A percentile compares a stretch with the other conserved stretches of the same genome.
These are phyloP conservation scores for Synanceia verrucosa DNA, from an alignment of 2,797 vertebrate genomes.

Conservation along the genomic window DNA sequence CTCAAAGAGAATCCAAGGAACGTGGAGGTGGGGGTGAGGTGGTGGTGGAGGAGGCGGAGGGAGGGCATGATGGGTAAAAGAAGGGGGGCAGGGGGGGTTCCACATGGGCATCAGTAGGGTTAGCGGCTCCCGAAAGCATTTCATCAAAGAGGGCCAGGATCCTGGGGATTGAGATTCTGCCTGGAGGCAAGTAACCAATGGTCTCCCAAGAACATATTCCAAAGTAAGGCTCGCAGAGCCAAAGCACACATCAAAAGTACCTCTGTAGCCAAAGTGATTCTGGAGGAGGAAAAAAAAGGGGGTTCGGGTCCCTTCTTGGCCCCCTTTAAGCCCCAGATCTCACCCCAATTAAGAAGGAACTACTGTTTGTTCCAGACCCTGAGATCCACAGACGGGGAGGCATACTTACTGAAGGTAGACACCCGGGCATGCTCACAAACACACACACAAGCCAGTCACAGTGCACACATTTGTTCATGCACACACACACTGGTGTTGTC, in stretches of 20 bases:
- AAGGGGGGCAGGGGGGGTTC: constrained; percentile 32
- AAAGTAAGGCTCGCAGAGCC: constrained; percentile 85
- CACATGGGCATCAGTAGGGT: constrained; percentile 79
- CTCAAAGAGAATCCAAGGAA: constrained; percentile 78
- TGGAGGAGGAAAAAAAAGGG: constrained; percentile 80
- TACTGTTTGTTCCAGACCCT: constrained; percentile 80
- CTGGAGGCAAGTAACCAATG: constrained; percentile 85
- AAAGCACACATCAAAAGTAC: constrained; percentile 89
- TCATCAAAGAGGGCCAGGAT: constrained; percentile 87
- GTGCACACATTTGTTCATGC: neutral
- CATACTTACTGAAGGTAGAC: constrained; percentile 47
- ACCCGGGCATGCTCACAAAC: constrained; percentile 16
- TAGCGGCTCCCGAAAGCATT: constrained; percentile 86
- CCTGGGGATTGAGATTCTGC: constrained; percentile 86
- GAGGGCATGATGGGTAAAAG: constrained; percentile 70
- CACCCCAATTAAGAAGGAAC: constrained; percentile 87
- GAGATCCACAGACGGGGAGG: constrained; percentile 74
- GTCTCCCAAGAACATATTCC: constrained; percentile 89
- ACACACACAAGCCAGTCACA: constrained; percentile 20
- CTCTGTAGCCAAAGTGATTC: constrained; percentile 84
- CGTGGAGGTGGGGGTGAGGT: constrained; percentile 49
- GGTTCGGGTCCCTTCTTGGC: constrained; percentile 78
- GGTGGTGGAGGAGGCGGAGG: constrained; percentile 42
- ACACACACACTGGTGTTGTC: constrained; percentile 18
- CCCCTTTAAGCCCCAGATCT: constrained; percentile 81